Evolutionary conservation across 2,888 invertebrate genomes (phyloP), one percentile per base, ranked within the genome.

Genomic region (Rhaphigaster nebulosa): DNA sequence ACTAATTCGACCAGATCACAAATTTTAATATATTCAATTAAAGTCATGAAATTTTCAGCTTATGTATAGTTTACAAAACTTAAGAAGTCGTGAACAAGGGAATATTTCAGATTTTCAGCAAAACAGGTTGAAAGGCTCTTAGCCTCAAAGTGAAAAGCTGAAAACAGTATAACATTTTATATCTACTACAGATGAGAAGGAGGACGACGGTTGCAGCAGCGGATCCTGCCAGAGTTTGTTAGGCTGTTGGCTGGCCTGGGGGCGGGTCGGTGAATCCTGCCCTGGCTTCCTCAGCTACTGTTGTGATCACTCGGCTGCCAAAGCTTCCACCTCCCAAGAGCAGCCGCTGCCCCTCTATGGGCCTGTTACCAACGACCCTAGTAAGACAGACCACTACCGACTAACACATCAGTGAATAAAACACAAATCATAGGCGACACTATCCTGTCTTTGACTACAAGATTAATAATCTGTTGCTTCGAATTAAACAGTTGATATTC

Each of bases 241-340:
- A 93, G 96, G 97, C 94, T 98, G 98, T 94, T 98, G 98, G 98
- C 96, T 98, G 95, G 96, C 97, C 91, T 97, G 97, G 92, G 98
- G 98, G 91, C 95, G 97, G 91, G 95, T 98, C 93, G 97, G 98
- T 93, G 97, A 97, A 92, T 96, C 97, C 92, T 98, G 98, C 94
- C 95, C 95, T 90, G 96, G 97, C 92, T 95, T 98, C 92, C 95
- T 98, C 93, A 97, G 96, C 93, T 97, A 97, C 92, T 98, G 98
- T 95, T 98, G 98, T 94, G 97, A 97, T 93, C 96, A 97, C 94
- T 92, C 92, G 87, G 93, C 93, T 87, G 93, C 93, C 92, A 93
- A 93, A 90, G 92, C 91, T 91, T 92, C 91, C 91, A 92, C 91
- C 91, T 94, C 95, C 94, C 94, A 92, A 88, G 91, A 91, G 50